Evolutionary conservation across 2,888 invertebrate species (phyloP), one percentile per base, ranked within the genome.

Genomic region (Allolobophora icterica): DNA sequence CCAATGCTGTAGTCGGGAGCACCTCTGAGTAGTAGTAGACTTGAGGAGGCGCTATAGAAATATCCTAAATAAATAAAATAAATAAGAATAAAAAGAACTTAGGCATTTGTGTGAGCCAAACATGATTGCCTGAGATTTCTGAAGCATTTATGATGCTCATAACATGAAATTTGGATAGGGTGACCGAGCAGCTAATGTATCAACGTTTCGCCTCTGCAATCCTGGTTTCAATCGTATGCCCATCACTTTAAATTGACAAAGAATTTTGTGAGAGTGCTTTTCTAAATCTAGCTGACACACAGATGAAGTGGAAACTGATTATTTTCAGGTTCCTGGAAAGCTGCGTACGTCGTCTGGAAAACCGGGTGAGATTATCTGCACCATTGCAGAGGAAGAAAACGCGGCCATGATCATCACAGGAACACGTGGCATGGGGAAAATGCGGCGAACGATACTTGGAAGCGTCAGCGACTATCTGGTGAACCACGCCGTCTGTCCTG

Each of bases 401-500:
- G 93, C 92, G 40, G 92, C 87, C 42, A 92, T 92, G 91, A 93
- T 93, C 38, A 92, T 93, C 84, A 92, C 92, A 11, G 93, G 93
- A 24, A 92, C 92, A 4, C 90, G 93, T 33, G 92, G 92, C 84
- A 92, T 92, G 90, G 93, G 93, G 35, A 92, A 92, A 58, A 92
- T 93, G 35, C 45, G 92, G 38, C 91, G 92, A 24, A 92, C 92
- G 19, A 91, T 93, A 58, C 90, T 93, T 33, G 93, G 93, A 35
- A 91, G 91, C 40, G 92, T 92, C 84, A 92, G 91, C 45, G 93
- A 93, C 91, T 93, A 92, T 90, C 89, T 93, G n/a, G 93, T 93
- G 30, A 91, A 93, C 91, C 93, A 93, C 90, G 93, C 93, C 38
- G 91, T 91, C 92, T 93, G 93, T 89, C 93, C 93, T 8, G 93